Evolutionary conservation across 1,140 invertebrate species (phyloP).

Genomic region (Procambarus clarkii): DNA sequence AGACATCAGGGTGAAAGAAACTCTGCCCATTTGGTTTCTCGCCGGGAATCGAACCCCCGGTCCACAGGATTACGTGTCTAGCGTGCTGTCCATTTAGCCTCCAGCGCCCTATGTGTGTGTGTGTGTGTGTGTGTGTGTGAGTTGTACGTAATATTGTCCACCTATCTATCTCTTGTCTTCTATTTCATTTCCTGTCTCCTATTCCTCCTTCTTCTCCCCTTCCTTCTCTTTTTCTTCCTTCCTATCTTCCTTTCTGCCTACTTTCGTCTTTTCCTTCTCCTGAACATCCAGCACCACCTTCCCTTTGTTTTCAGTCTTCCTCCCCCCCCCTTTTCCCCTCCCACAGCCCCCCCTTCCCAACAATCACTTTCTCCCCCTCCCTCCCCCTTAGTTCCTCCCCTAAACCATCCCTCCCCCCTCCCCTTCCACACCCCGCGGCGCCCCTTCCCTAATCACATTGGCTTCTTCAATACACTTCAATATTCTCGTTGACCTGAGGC

Average conservation of each 20-base stretch:
- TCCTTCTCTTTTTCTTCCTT: no score
- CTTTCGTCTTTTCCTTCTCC: background rate
- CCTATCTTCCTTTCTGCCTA: background rate
- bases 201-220: no score
- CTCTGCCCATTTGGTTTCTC: no score
- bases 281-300: background rate
- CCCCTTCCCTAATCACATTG: conserved; percentile 35
- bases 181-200: no score
- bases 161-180: no score
- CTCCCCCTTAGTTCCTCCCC: background rate
- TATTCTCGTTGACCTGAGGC: conserved; percentile 23
- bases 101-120: no score
- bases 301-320: background rate
- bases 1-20: no score
- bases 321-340: background rate
- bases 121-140: no score
- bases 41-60: no score
- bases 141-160: no score
- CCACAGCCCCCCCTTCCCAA: background rate
- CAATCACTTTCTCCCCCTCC: background rate
- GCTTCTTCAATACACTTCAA: conserved; percentile 61
- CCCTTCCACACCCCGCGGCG: background rate
- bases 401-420: background rate
- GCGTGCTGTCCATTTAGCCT: no score
- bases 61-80: no score